Base-by-base conservation (phyloP, 37 sponge, comb jelly and placozoan genomes). In the Ianthella basta region DNA sequence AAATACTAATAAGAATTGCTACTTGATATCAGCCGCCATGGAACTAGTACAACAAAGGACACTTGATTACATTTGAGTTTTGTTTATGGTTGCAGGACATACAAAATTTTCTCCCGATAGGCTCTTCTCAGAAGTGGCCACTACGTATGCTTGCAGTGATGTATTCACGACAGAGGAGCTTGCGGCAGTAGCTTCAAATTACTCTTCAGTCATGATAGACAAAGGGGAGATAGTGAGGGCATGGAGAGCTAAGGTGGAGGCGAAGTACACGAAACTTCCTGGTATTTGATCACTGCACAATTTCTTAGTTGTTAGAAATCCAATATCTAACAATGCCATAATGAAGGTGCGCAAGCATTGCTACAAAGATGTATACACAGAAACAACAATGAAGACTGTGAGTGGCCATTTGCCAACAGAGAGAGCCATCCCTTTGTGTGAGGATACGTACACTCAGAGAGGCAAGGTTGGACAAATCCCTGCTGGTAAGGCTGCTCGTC, bases 1-100 rank as follows among this genome's bases (percentile, higher is more conserved):
- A 13, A 72, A 41, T 33, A 84, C 84, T 13, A 44, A 84, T 39
- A 84, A 84, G 30, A 84, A 68, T 74, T 29, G 36, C 20, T 68
- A 55, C 68, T n/a, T 66, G 25, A 66, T 66, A 27, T 16, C 68
- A 25, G 23, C 27, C 12, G 23, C 29, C 23, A 66, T 66, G 23
- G 88, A 87, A 37, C 44, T 82, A 37, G 55, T 87, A 13, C 83
- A 87, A 64, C 83, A 82, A 38, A 36, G 30, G 24, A 13, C 1
- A 15, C 35, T 73, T 23, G 25, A 21, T 35, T 82, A 74, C 34
- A 2, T 87, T 59, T 53, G 79, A 38, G 53, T 63, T 12, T 85
- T 79, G 2, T 87, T 87, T 33, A 20, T 82, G 32, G 24, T 87
- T 36, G 88, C 88, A 18, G 82, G 88, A 16, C 77, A 87, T 41